These are phyloP conservation scores for Hemicentrotus pulcherrimus DNA, from an alignment of 35 echinoderm and acorn worm species.

Conservation along the genomic window DNA sequence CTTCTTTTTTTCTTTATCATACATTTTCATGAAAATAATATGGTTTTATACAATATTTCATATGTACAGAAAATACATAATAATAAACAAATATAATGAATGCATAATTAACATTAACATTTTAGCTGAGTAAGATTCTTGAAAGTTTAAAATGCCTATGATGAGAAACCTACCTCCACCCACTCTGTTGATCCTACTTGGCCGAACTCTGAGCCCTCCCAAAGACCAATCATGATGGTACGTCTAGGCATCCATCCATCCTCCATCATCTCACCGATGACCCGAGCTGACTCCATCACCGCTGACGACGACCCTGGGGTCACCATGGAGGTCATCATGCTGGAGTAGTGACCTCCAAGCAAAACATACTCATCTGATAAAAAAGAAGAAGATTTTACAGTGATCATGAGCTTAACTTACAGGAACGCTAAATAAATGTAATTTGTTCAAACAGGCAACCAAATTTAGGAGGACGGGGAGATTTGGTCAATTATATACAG, in stretches of 20 bases:
- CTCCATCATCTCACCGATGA: conserved; percentile 37
- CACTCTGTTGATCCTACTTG: conserved; percentile 64
- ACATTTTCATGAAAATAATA: too few species aligned
- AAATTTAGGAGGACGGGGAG: too few species aligned
- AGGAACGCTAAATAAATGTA: too few species aligned
- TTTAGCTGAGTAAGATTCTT: too few species aligned
- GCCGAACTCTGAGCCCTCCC: conserved; percentile 59
- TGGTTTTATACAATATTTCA: too few species aligned
- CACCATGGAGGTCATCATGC: conserved; percentile 54
- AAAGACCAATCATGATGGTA: conserved; percentile 58
- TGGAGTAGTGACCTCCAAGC: conserved; percentile 71
- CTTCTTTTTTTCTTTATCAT: too few species aligned
- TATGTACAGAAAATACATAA: too few species aligned
- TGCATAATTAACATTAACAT: too few species aligned
- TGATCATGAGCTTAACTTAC: neutral
- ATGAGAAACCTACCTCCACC: conserved; percentile 52
- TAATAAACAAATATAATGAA: too few species aligned
- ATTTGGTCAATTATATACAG: too few species aligned
- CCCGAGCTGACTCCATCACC: conserved; percentile 63
- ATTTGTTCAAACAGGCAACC: too few species aligned
- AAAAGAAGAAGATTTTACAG: neutral
- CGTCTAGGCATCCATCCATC: conserved; percentile 62
- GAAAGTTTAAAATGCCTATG: too few species aligned
- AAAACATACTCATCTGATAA: conserved; percentile 65
- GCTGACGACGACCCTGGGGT: conserved; percentile 55